Conservation (phyloP, 2,113 vertebrate genomes). For the western clawed frog (Xenopus tropicalis) region DNA sequence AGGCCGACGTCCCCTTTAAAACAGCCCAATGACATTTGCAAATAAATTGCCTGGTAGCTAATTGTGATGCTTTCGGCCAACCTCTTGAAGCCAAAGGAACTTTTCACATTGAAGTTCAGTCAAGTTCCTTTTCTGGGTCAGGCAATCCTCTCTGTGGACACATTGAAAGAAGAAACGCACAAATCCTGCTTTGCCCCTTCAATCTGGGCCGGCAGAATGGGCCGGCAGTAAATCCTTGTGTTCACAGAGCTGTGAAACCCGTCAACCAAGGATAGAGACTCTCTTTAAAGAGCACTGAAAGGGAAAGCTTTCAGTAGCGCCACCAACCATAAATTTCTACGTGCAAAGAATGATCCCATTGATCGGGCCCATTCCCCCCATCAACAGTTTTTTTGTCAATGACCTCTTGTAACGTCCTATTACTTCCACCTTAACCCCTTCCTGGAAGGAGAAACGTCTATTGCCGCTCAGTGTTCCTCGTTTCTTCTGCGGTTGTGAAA, state of each 20-base stretch:
- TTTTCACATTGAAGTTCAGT: neutral
- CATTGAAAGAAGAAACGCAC: neutral
- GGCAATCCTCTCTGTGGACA: neutral
- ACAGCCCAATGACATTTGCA: too few species aligned
- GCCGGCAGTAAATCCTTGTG: slow-evolving; percentile 35
- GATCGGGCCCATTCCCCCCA: slow-evolving; percentile 17
- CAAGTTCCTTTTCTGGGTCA: neutral
- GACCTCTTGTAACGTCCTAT: slow-evolving; percentile 15
- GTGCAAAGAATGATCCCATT: slow-evolving; percentile 34
- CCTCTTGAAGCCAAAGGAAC: neutral
- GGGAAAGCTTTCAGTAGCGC: slow-evolving; percentile 10
- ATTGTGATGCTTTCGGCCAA: too few species aligned
- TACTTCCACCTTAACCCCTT: slow-evolving; percentile 14
- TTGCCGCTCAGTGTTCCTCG: neutral
- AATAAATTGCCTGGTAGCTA: too few species aligned
- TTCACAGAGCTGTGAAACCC: slow-evolving; percentile 32
- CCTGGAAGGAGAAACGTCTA: neutral
- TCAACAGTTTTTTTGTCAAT: slow-evolving; percentile 14
- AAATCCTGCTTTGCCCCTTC: neutral
- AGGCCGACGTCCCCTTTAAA: too few species aligned
- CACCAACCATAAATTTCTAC: slow-evolving; percentile 21
- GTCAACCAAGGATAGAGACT: slow-evolving; percentile 28
- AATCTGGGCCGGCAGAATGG: neutral
- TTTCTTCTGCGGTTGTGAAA: neutral
- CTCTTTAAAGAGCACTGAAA: slow-evolving; percentile 33